A percentile compares a stretch with the other conserved stretches of the same genome.
phyloP scores from a whole-genome alignment of 2,797 vertebrate species.

The Oryzias sinensis region DNA sequence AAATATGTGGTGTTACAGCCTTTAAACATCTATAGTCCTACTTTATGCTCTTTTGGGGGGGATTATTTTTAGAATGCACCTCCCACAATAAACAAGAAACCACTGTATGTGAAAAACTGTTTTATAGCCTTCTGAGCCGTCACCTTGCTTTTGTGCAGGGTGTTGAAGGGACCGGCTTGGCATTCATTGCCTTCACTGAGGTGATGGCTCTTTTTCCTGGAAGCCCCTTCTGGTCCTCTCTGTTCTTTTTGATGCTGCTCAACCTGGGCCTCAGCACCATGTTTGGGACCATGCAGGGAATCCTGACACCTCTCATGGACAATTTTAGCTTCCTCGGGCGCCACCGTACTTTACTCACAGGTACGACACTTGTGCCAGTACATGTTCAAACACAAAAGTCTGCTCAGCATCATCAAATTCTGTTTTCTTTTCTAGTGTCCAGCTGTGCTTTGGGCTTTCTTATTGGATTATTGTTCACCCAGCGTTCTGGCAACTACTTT shows the following conservation, averaged over 20 bases:
- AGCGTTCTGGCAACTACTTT: constrained; percentile 83
- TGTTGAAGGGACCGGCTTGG: constrained; percentile 93
- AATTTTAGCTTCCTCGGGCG: constrained; percentile 85
- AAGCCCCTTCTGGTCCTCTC: constrained; percentile 94
- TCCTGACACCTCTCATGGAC: constrained; percentile 94
- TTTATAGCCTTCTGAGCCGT: neutral
- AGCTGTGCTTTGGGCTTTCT: constrained; percentile 80
- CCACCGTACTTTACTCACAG: constrained; percentile 74
- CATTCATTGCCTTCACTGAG: constrained; percentile 98
- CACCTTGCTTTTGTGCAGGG: constrained; percentile 72
- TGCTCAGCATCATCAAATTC: neutral
- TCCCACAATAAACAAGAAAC: no score
- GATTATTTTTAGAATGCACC: no score
- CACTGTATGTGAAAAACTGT: no score
- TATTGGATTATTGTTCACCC: constrained; percentile 82
- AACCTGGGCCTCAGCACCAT: constrained; percentile 97
- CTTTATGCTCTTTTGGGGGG: no score
- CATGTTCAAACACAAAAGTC: neutral
- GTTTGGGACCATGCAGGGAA: constrained; percentile 98
- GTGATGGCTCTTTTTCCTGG: constrained; percentile 95
- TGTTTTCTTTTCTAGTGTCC: constrained; percentile 61
- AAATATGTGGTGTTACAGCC: no score
- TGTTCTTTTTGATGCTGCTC: constrained; percentile 98
- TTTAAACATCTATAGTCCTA: no score
- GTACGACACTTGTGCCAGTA: constrained; percentile 41